phyloP scores from a whole-genome alignment of 1,140 invertebrate species.

The Ptiloglossa arizonensis region DNA sequence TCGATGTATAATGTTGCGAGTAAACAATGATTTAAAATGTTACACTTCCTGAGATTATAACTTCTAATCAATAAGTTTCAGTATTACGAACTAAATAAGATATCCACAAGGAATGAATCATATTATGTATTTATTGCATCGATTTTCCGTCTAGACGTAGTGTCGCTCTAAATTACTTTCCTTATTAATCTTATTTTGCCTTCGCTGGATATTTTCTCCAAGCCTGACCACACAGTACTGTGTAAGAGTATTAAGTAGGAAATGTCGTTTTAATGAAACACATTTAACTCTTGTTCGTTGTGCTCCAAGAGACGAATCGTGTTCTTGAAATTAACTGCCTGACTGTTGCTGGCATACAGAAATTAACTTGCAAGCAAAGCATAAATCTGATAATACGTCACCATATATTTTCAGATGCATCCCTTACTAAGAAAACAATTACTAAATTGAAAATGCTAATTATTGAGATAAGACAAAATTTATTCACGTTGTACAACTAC shows the following conservation, averaged over 20 bases:
- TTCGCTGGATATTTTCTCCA: neutral
- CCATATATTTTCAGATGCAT: constrained; percentile 20
- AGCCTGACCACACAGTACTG: neutral
- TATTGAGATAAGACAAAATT: too few relatives aligned
- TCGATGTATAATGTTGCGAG: too few relatives aligned
- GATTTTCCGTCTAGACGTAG: too few relatives aligned
- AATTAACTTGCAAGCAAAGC: constrained; percentile 20
- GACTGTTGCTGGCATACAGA: constrained; percentile 13
- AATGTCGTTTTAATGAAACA: constrained; percentile 28
- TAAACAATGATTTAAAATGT: too few relatives aligned
- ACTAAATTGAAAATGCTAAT: neutral
- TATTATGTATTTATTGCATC: too few relatives aligned
- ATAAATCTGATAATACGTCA: constrained; percentile 22
- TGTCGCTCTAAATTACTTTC: neutral
- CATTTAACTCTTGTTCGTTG: constrained; percentile 34
- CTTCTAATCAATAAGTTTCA: too few relatives aligned
- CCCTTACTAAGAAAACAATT: neutral
- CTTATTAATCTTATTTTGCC: neutral
- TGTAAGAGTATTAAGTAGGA: constrained; percentile 1
- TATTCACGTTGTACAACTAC: too few relatives aligned
- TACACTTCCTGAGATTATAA: too few relatives aligned
- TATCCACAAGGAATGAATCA: too few relatives aligned
- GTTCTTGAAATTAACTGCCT: constrained; percentile 43
- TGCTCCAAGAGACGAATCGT: constrained; percentile 11
- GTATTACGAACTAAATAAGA: too few relatives aligned